Evolutionary conservation across 2,888 invertebrate species (phyloP).

Genomic region (Boloria euphrosyne): DNA sequence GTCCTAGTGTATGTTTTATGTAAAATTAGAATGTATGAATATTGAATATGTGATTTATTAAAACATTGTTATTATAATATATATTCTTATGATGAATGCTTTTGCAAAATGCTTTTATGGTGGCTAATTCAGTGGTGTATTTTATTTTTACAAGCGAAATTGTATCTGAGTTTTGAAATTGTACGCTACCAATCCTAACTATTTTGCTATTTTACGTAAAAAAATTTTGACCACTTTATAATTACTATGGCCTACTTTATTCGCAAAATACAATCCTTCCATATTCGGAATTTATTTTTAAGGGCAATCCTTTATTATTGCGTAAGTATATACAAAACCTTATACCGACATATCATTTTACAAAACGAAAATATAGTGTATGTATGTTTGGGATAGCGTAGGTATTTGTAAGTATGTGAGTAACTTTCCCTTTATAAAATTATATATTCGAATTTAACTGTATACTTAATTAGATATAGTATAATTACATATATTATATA

Average conservation of each 20-base stretch:
- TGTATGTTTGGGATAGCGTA: constrained; percentile 13
- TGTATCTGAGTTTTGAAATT: constrained; percentile 2
- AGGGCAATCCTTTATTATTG: constrained; percentile 40
- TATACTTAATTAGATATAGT: constrained; percentile 22
- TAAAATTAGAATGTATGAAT: not conserved
- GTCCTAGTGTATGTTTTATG: not conserved
- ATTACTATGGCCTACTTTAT: constrained; percentile 39
- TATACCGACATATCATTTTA: constrained; percentile 72
- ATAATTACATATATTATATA: constrained; percentile 3
- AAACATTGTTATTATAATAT: constrained; percentile 5
- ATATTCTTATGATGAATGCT: constrained; percentile 18
- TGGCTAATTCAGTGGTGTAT: too few relatives aligned
- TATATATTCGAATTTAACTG: constrained; percentile 35
- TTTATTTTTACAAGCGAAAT: constrained; percentile 3
- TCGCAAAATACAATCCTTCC: constrained; percentile 42
- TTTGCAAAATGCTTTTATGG: constrained; percentile 13
- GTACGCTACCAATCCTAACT: constrained; percentile 21
- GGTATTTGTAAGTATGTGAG: constrained; percentile 18
- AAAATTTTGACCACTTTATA: constrained; percentile 29
- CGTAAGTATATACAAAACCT: constrained; percentile 39
- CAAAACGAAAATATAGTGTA: constrained; percentile 47
- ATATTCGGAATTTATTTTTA: constrained; percentile 43
- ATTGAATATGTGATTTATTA: constrained; percentile 9
- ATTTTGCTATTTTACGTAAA: constrained; percentile 31
- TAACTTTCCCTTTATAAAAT: constrained; percentile 25